Evolutionary conservation across 1,140 invertebrate genomes (phyloP).

Genomic region (Cydia amplana): DNA sequence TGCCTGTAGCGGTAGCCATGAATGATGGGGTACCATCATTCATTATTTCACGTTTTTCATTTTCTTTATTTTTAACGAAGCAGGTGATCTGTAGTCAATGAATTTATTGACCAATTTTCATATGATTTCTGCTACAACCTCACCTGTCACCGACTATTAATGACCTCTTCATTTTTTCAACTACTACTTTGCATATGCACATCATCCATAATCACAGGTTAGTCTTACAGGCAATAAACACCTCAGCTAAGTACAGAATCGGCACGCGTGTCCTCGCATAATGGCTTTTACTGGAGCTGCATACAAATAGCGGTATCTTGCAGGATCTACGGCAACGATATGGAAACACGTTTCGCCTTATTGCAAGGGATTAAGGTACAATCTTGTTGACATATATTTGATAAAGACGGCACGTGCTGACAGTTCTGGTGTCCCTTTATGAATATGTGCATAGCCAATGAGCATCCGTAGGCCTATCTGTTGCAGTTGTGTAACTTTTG

Average conservation of each 20-base stretch:
- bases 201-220: background rate
- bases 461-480: slow-evolving; percentile 10
- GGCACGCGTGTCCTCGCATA: slow-evolving; percentile 48
- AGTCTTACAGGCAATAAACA: slow-evolving; percentile 30
- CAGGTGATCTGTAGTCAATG: no score
- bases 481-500: slow-evolving; percentile 9
- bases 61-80: no score
- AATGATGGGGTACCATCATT: no score
- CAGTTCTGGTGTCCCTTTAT: background rate
- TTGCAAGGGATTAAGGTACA: background rate
- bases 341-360: background rate
- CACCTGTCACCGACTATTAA: background rate
- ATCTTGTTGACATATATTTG: background rate
- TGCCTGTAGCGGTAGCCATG: no score
- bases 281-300: slow-evolving; percentile 42
- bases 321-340: background rate
- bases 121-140: background rate
- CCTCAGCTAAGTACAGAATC: background rate
- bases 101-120: background rate
- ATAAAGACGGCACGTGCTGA: background rate
- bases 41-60: no score
- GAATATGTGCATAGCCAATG: slow-evolving; percentile 5
- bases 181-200: background rate
- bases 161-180: background rate
- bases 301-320: slow-evolving; percentile 41